A percentile compares a stretch with the other conserved stretches of the same genome.
Conservation (phyloP, 2,888 invertebrate genomes). For the Cerceris rybyensis region DNA sequence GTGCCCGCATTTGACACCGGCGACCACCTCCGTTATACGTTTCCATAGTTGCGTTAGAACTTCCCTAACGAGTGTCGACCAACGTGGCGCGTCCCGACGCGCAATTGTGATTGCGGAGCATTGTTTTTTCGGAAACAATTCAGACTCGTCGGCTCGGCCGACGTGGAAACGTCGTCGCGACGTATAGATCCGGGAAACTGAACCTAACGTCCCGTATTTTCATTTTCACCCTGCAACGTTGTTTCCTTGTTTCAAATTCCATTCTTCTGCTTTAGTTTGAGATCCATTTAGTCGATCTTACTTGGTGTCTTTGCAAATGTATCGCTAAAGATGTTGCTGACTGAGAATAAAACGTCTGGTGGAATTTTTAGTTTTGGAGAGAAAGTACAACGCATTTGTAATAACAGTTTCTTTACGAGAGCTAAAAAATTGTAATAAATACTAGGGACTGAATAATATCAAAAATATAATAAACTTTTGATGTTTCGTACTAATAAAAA, state of each 20-base stretch:
- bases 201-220: constrained; percentile 45
- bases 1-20: constrained; percentile 14
- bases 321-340: too few relatives aligned
- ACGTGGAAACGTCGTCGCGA: constrained; percentile 31
- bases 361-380: too few relatives aligned
- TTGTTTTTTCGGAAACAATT: constrained; percentile 57
- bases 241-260: neutral
- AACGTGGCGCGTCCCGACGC: constrained; percentile 29
- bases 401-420: too few relatives aligned
- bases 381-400: too few relatives aligned
- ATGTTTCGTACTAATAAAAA: too few relatives aligned
- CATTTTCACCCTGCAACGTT: constrained; percentile 34
- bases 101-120: constrained; percentile 52
- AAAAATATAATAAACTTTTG: too few relatives aligned
- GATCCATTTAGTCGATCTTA: too few relatives aligned
- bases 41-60: constrained; percentile 35
- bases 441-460: too few relatives aligned
- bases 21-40: constrained; percentile 22
- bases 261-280: too few relatives aligned
- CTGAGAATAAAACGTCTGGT: too few relatives aligned
- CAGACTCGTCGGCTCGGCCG: constrained; percentile 7
- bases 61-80: constrained; percentile 49
- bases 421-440: too few relatives aligned
- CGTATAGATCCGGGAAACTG: constrained; percentile 28
- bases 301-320: too few relatives aligned